Conservation (phyloP, 37 sponge, comb jelly and placozoan genomes). For the Mnemiopsis leidyi region DNA sequence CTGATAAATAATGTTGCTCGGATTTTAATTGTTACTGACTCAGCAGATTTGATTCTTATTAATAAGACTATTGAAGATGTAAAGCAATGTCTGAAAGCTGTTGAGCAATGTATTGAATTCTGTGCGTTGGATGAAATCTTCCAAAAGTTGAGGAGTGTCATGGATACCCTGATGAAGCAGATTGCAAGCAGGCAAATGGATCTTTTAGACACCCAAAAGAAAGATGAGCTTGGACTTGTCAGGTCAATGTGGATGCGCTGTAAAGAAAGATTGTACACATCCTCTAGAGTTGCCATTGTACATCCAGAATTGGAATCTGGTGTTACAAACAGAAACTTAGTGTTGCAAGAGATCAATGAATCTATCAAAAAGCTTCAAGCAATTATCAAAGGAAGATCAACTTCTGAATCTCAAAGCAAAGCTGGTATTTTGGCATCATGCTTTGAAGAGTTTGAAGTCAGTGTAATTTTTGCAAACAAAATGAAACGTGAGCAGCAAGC, state of each 20-base stretch:
- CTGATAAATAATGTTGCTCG: constrained; percentile 39
- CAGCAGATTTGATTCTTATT: constrained; percentile 50
- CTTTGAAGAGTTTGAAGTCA: constrained; percentile 30
- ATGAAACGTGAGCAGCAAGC: constrained; percentile 21
- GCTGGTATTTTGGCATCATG: constrained; percentile 31
- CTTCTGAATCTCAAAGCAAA: constrained; percentile 37
- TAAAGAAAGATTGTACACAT: constrained; percentile 28
- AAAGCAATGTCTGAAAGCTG: neutral
- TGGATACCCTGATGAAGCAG: constrained; percentile 46
- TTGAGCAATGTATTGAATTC: neutral
- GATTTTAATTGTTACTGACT: constrained; percentile 29
- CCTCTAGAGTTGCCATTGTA: constrained; percentile 26
- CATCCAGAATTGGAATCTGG: constrained; percentile 48
- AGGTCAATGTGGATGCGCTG: constrained; percentile 58
- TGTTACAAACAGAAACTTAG: constrained; percentile 12
- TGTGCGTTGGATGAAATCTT: constrained; percentile 30
- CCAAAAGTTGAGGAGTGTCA: neutral
- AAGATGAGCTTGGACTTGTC: constrained; percentile 20
- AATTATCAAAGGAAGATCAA: constrained; percentile 14
- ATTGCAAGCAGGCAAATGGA: constrained; percentile 57
- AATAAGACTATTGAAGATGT: constrained; percentile 31
- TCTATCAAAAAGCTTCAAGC: neutral
- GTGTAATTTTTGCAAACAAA: constrained; percentile 17
- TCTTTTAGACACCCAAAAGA: neutral
- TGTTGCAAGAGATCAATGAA: constrained; percentile 34